phyloP scores from a whole-genome alignment of 2,888 invertebrate genomes.

The Nasonovia ribisnigri region DNA sequence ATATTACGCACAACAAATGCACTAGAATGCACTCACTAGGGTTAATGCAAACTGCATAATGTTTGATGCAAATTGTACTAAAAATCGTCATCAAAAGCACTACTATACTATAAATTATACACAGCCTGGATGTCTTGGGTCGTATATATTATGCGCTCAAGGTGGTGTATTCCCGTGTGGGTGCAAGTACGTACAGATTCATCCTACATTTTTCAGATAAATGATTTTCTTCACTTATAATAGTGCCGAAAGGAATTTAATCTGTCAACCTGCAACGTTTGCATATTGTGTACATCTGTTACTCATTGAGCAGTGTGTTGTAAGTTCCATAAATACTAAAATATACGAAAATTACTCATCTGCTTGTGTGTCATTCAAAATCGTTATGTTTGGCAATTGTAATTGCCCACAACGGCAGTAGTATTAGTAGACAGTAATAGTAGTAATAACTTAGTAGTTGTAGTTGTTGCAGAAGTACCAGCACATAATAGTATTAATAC shows the following conservation, averaged over 20 bases:
- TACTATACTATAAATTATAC: neutral
- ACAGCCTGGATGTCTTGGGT: neutral
- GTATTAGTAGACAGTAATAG: neutral
- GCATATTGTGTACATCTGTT: neutral
- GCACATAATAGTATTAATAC: neutral
- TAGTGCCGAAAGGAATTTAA: neutral
- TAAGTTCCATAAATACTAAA: conserved; percentile 12
- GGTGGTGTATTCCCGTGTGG: neutral
- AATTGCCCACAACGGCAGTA: neutral
- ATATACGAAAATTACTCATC: conserved; percentile 3
- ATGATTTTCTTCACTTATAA: too few species aligned
- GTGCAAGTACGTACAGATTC: neutral
- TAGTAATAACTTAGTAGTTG: neutral
- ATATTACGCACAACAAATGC: neutral
- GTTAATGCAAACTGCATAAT: neutral
- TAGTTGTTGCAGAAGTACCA: neutral
- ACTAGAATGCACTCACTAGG: neutral
- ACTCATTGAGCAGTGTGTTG: neutral
- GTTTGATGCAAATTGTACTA: neutral
- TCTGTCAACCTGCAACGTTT: neutral
- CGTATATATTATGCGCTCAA: neutral
- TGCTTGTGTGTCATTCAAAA: neutral
- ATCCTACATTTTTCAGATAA: conserved; percentile 6
- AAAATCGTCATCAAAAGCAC: neutral
- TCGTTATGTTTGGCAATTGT: conserved; percentile 13